Evolutionary conservation across 2,888 invertebrate species (phyloP).

Genomic region (Lycophotia porphyrea): DNA sequence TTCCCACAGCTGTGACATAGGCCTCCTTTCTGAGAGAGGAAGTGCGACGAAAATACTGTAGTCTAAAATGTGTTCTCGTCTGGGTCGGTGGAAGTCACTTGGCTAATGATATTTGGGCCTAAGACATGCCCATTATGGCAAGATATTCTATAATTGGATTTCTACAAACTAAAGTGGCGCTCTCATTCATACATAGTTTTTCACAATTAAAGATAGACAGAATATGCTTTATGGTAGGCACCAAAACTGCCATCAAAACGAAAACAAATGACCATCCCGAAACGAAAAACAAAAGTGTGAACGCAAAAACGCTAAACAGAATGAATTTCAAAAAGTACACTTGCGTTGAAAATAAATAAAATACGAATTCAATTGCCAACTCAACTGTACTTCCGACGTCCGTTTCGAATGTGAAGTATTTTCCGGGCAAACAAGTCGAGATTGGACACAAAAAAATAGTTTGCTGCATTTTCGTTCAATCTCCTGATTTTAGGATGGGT

Average conservation of each 20-base stretch:
- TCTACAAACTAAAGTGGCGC: background rate
- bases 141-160: background rate
- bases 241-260: background rate
- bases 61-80: background rate
- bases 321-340: constrained; percentile 26
- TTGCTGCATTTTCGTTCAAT: constrained; percentile 42
- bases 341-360: constrained; percentile 25
- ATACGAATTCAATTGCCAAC: constrained; percentile 40
- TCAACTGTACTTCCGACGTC: constrained; percentile 44
- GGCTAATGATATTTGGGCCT: background rate
- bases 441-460: constrained; percentile 54
- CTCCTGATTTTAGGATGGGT: constrained; percentile 34
- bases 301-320: constrained; percentile 21
- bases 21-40: background rate
- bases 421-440: constrained; percentile 47
- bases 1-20: background rate
- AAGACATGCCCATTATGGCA: background rate
- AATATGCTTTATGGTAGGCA: background rate
- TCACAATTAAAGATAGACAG: background rate
- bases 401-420: constrained; percentile 54
- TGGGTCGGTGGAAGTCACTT: background rate
- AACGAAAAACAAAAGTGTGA: background rate
- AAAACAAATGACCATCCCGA: background rate
- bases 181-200: background rate
- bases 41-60: background rate